Evolutionary conservation across 2,113 vertebrate species (phyloP), one percentile per base, ranked within the genome.

Genomic region (Anhinga anhinga): DNA sequence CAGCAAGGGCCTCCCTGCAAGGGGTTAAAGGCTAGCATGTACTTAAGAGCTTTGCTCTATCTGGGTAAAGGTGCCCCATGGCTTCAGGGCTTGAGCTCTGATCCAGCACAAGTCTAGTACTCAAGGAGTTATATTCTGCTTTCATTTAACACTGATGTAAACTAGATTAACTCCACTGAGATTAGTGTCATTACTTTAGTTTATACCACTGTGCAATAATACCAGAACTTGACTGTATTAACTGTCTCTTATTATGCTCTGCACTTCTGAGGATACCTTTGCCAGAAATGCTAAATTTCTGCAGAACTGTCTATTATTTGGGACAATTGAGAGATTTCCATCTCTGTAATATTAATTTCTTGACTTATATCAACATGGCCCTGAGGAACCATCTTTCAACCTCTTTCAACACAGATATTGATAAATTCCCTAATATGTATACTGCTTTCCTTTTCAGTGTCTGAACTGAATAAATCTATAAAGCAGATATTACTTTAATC

Each of bases 321-420:
- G 55, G 79, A 18, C 65, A 97, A 95, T 11, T 84, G 84, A 91
- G 70, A 88, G 82, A 82, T 95, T 96, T 93, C 47, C 36, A 93
- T 95, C 93, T 95, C 56, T 88, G 42, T 91, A 95, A 93, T 95
- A 92, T 82, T 96, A 92, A 97, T 95, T 94, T 95, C 34, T 92
- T 73, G 25, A 11, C 71, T 96, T 91, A 83, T 82, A 82, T 92
- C 71, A 79, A 49, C 19, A 73, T 44, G 23, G 83, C 67, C 74
- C 67, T 15, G 17, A 90, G 91, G 87, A 94, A 83, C 20, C 34
- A 49, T 93, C 80, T 91, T 91, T 93, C 88, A 93, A 83, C 36
- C 45, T 93, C 80, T 91, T 91, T 93, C 88, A 93, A 83, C 66
- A 87, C 62, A 83, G 44, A 94, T 93, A 94, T 59, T 79, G 85